Conservation (phyloP, 2,113 vertebrate species). For the Orientallactaga bullata region DNA sequence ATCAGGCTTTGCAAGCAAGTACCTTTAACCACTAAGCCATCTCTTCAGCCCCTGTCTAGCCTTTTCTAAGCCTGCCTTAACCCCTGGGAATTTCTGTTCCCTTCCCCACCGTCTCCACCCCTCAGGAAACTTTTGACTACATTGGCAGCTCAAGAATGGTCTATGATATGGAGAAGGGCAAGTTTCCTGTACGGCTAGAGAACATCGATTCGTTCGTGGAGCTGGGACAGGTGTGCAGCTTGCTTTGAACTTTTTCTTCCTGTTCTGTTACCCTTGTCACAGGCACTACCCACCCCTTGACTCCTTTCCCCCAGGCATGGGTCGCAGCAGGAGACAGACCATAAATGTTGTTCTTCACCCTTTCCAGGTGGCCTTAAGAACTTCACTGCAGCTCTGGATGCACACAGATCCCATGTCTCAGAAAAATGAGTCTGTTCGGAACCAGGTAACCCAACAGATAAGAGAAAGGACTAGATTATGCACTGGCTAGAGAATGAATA, state of each 20-base stretch:
- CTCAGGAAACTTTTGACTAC: conserved; percentile 97
- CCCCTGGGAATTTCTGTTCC: background rate
- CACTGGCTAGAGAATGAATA: background rate
- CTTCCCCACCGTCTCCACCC: background rate
- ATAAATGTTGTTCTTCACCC: background rate
- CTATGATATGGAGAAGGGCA: conserved; percentile 88
- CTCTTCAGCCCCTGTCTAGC: too few relatives aligned
- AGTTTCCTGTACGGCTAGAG: conserved; percentile 85
- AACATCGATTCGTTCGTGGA: conserved; percentile 88
- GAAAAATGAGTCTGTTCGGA: conserved; percentile 85
- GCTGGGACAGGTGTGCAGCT: conserved; percentile 86
- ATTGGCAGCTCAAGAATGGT: conserved; percentile 97
- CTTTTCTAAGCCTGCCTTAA: background rate
- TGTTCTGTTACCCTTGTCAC: background rate
- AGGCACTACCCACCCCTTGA: background rate
- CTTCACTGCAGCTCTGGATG: conserved; percentile 89
- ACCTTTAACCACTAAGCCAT: too few relatives aligned
- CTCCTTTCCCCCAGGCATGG: background rate
- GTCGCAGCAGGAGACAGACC: background rate
- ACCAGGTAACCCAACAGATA: conserved; percentile 85
- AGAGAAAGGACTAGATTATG: background rate
- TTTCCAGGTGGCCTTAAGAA: conserved; percentile 90
- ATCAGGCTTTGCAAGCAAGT: too few relatives aligned
- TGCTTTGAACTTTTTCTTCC: background rate
- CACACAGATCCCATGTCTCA: conserved; percentile 95